Evolutionary conservation across 2,113 vertebrate genomes (phyloP), one percentile per base, ranked within the genome.

Genomic region (Phaetusa simplex): DNA sequence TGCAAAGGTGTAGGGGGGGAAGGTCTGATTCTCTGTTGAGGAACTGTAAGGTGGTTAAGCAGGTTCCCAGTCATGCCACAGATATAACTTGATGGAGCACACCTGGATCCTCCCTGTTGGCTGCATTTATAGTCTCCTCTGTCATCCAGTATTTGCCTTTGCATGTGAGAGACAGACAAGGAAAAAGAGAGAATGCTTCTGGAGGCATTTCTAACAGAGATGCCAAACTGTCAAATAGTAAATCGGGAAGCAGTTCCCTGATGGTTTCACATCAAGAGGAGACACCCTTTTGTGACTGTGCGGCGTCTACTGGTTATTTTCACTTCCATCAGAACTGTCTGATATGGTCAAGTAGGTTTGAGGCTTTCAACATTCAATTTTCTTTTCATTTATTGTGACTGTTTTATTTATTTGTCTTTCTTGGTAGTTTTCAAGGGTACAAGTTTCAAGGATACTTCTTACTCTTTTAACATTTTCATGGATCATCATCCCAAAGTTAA

Each of bases 221-320:
- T 91, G 86, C 97, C 94, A 94, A 96, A 79, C 97, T 98, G 95
- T 97, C 94, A 96, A 92, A 66, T 30, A 93, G 58, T 83, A 88
- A 79, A 94, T 96, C 24, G 18, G 38, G 78, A 89, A 97, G 88
- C 65, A 58, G 72, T 64, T 96, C 93, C 93, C 93, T 93, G 84
- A 90, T 84, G 95, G 87, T 62, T 79, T 86, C 84, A 73, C 94
- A 95, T 97, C 77, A 88, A 82, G 80, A 62, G 52, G 91, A 97
- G 95, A 94, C 82, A 93, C 87, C 69, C 88, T 94, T 96, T 93
- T 95, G 82, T 91, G 86, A 74, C 93, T 95, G 11, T 27, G 11
- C 4, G 1, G 58, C 2, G 2, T 67, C 74, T 95, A 32, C 83
- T 61, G n/a, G 65, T 87, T 93, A 92, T 91, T 86, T 96, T 95